Evolutionary conservation across 2,113 vertebrate genomes (phyloP).

Genomic region (Austrofundulus limnaeus): DNA sequence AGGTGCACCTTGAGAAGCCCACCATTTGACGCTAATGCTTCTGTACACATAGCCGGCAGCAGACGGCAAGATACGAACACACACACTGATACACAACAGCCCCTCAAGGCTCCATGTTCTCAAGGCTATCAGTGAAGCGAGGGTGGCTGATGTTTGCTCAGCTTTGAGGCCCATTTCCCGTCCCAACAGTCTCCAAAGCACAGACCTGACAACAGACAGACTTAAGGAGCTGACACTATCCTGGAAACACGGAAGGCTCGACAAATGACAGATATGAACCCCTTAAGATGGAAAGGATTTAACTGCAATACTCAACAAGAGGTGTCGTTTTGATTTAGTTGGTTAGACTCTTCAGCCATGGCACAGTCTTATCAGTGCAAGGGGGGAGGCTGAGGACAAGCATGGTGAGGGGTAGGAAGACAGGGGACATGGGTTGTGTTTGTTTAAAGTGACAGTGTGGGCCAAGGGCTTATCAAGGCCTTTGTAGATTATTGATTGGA

Average conservation of each 20-base stretch:
- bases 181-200: constrained; percentile 36
- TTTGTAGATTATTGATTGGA: constrained; percentile 78
- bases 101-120: constrained; percentile 68
- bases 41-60: constrained; percentile 29
- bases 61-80: constrained; percentile 28
- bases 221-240: background rate
- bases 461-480: constrained; percentile 74
- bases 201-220: background rate
- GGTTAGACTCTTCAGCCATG: constrained; percentile 46
- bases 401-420: constrained; percentile 56
- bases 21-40: constrained; percentile 55
- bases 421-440: constrained; percentile 75
- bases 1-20: constrained; percentile 68
- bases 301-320: background rate
- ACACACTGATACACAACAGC: constrained; percentile 27
- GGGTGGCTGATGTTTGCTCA: constrained; percentile 72
- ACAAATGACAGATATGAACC: background rate
- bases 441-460: constrained; percentile 74
- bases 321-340: constrained; percentile 16
- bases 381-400: constrained; percentile 41
- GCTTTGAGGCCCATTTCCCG: constrained; percentile 72
- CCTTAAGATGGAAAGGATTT: background rate
- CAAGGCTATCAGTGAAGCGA: constrained; percentile 69
- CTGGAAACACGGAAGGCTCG: background rate
- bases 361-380: constrained; percentile 56